Base-by-base conservation (phyloP, 2,888 invertebrate genomes). In the Pandemis corylana region DNA sequence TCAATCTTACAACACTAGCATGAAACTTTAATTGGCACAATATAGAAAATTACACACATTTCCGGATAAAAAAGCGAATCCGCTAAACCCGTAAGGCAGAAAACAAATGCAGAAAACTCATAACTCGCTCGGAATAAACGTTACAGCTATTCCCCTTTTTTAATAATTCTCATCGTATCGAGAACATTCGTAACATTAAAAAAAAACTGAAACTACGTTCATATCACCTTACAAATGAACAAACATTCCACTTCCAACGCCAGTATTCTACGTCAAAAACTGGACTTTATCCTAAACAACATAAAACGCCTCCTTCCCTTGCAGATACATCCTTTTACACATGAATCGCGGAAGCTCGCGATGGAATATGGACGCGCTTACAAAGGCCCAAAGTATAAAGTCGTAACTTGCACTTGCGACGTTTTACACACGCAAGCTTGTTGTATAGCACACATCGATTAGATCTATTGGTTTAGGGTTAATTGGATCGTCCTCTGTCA, bases 381-480 rank as follows among this genome's bases (percentile, higher is more conserved):
- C 49, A 7, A 28, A 4, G 13, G 0, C 5, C 2, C n/a, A 36
- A 65, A 49, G 49, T 65, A 65, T 13, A 65, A 13, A 5, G 49
- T 15, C 49, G 36, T n/a, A 65, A 46, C 7, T 65, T 12, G 12
- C 36, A 65, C 15, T 65, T 65, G n/a, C 13, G 65, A 10, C 53
- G 9, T 59, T 67, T 67, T 63, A 20, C n/a, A 15, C 15, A n/a
- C 20, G 63, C 44, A 49, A 41, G 13, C 13, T 5, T 49, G 28
- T 15, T 68, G 59, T 41, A 46, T 28, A 68, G 65, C 68, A 72
- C 51, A 70, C 67, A 76, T 76, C 68, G 74, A 76, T 75, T 72
- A 77, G 71, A 78, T 73, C 69, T 78, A 78, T 79, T 76, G 76
- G 78, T 78, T 75, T 77, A 76, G 76, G 77, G 77, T 78, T 79